Percentiles rank a stretch among this genome's conserved stretches.
phyloP scores from a whole-genome alignment of 2,113 vertebrate species.

The Engystomops pustulosus region DNA sequence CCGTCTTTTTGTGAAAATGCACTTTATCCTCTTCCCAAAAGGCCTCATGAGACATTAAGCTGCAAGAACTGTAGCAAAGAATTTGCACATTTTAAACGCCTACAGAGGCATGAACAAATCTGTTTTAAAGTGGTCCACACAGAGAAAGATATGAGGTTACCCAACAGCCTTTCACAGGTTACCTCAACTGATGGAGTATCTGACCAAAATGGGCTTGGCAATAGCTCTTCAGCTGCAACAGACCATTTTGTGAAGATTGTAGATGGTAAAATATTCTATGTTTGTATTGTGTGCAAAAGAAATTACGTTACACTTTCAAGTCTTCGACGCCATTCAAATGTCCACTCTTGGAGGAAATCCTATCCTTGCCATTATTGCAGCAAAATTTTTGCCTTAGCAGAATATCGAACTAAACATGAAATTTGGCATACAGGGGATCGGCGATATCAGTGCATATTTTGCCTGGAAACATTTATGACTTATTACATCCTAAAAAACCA shows the following conservation, averaged over 20 bases:
- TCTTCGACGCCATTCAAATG: slow-evolving; percentile 93
- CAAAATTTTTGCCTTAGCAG: slow-evolving; percentile 96
- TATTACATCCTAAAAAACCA: slow-evolving; percentile 98
- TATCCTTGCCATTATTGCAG: slow-evolving; percentile 98
- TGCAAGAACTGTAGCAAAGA: slow-evolving; percentile 92
- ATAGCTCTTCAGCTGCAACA: slow-evolving; percentile 71
- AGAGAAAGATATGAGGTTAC: slow-evolving; percentile 69
- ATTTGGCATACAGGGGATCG: slow-evolving; percentile 98
- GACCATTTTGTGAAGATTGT: slow-evolving; percentile 80
- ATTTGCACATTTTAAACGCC: slow-evolving; percentile 86
- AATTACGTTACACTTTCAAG: slow-evolving; percentile 95
- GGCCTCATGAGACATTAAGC: slow-evolving; percentile 79
- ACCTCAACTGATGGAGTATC: slow-evolving; percentile 68
- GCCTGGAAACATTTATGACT: slow-evolving; percentile 97
- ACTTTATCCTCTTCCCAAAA: slow-evolving; percentile 80
- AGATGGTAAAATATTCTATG: slow-evolving; percentile 86
- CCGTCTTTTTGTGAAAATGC: slow-evolving; percentile 71
- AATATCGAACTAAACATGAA: slow-evolving; percentile 97
- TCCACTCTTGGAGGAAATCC: slow-evolving; percentile 95
- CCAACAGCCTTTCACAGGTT: slow-evolving; percentile 65
- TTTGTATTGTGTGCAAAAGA: slow-evolving; percentile 91
- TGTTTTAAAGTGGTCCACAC: slow-evolving; percentile 72
- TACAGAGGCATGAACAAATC: slow-evolving; percentile 87
- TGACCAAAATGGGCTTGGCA: slow-evolving; percentile 69
- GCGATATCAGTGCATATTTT: slow-evolving; percentile 98